Base-by-base conservation (phyloP, 1,140 invertebrate species). In the Augochlora pura region DNA sequence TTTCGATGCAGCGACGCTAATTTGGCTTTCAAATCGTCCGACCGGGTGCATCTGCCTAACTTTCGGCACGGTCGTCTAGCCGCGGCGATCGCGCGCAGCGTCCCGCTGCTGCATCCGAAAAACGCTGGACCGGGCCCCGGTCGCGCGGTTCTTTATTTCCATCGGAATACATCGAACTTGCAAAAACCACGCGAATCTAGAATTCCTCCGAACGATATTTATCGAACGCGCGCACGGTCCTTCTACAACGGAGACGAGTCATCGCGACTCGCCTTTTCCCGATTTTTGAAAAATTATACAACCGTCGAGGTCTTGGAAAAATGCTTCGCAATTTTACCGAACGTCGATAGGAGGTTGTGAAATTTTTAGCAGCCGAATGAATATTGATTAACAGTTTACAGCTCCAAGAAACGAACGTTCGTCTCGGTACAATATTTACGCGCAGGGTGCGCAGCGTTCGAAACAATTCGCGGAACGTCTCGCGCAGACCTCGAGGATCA, bases 21-120 rank as follows among this genome's bases (percentile, higher is more conserved):
- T 88, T 88, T 88, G 86, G 81, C 66, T 86, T 87, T 88, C 81
- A 86, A 87, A 88, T 88, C 71, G 49, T 23, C 65, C 59, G 76
- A 59, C 83, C 78, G 86, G 86, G 86, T 87, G 86, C 86, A 87
- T 87, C 86, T 86, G 78, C 84, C 86, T 87, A 86, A 87, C 65
- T 83, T 85, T 85, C 65, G 75, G 62, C 27, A 52, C 49, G 54
- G 66, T 79, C 80, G 66, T 79, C 80, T 82, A 86, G 75, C 70
- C 27, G 21, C 70, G 74, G 68, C 70, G 54, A 60, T 65, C 25
- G 32, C 57, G 38, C 25, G 32, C 57, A 25, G 38, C 57, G 59
- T 49, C 46, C 4, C 14, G 23, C n/a, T 21, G 46, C 38, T 85
- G 83, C 83, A 85, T 73, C 78, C 49, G 59, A 67, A 57, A 75